Conservation (phyloP, 2,113 vertebrate species). For the Phylloscopus trochiloides region DNA sequence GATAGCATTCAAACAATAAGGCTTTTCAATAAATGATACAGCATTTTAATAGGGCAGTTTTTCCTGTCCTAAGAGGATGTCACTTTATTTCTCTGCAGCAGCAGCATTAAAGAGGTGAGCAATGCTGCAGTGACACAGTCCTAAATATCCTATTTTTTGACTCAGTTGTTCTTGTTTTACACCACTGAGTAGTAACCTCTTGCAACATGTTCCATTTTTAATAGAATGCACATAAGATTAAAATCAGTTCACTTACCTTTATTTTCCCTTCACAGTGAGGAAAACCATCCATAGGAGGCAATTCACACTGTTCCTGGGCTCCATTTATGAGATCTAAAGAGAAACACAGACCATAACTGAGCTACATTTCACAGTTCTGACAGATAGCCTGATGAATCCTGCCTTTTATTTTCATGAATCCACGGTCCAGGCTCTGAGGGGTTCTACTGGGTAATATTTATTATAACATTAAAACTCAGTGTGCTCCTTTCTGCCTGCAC, state of each 20-base stretch:
- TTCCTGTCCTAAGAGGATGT: not conserved
- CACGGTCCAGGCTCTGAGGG: not conserved
- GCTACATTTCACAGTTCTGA: not conserved
- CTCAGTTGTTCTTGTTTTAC: not conserved
- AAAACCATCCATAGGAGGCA: conserved; percentile 95
- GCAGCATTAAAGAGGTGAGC: not conserved
- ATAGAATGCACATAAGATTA: not conserved
- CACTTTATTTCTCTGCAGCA: not conserved
- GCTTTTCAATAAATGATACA: not conserved
- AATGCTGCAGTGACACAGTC: not conserved
- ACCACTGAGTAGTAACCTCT: not conserved
- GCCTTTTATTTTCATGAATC: not conserved
- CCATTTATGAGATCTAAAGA: conserved; percentile 92
- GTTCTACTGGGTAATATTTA: not conserved
- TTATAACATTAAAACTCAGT: not conserved
- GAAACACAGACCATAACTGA: not conserved
- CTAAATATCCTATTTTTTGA: not conserved
- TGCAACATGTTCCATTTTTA: not conserved
- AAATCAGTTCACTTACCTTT: conserved; percentile 79
- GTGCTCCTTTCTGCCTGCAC: not conserved
- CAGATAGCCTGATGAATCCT: not conserved
- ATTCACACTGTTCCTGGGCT: conserved; percentile 97
- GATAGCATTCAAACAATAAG: not conserved
- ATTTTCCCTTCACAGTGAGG: conserved; percentile 97
- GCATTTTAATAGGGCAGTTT: not conserved